phyloP scores from a whole-genome alignment of 1,140 invertebrate genomes.

The Bathynomus jamesi region DNA sequence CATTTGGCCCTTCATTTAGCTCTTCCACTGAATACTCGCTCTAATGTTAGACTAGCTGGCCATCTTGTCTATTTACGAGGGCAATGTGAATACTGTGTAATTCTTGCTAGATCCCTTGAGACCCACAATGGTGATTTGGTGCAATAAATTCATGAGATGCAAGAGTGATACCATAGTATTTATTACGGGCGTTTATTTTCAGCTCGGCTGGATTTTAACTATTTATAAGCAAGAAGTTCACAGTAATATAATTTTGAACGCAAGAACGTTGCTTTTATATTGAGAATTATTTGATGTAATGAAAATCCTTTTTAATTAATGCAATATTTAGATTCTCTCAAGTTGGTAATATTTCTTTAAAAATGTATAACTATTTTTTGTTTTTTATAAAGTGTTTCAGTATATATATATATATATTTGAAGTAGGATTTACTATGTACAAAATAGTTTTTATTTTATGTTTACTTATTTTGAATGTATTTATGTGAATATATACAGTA shows the following conservation, averaged over 20 bases:
- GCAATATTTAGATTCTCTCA: neutral
- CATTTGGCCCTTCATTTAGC: neutral
- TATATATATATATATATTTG: neutral
- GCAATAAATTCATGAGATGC: constrained; percentile 1
- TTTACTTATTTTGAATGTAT: neutral
- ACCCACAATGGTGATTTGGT: constrained; percentile 1
- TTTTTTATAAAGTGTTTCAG: neutral
- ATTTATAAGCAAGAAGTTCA: constrained; percentile 1
- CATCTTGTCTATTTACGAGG: constrained; percentile 1
- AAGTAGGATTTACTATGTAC: neutral
- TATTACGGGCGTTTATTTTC: neutral
- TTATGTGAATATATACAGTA: neutral
- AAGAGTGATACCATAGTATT: constrained; percentile 1
- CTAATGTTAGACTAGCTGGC: neutral
- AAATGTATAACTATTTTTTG: neutral
- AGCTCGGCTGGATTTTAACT: neutral
- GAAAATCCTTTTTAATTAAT: neutral
- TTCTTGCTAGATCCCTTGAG: neutral
- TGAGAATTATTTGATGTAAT: neutral
- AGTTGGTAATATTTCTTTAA: neutral
- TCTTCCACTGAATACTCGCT: neutral
- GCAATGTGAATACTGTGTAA: constrained; percentile 1
- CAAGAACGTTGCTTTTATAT: neutral
- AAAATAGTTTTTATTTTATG: neutral
- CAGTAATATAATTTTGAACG: neutral